A percentile compares a stretch with the other conserved stretches of the same genome.
These are phyloP conservation scores for Labeo catla DNA, from an alignment of 2,113 vertebrate species.

Conservation along the genomic window DNA sequence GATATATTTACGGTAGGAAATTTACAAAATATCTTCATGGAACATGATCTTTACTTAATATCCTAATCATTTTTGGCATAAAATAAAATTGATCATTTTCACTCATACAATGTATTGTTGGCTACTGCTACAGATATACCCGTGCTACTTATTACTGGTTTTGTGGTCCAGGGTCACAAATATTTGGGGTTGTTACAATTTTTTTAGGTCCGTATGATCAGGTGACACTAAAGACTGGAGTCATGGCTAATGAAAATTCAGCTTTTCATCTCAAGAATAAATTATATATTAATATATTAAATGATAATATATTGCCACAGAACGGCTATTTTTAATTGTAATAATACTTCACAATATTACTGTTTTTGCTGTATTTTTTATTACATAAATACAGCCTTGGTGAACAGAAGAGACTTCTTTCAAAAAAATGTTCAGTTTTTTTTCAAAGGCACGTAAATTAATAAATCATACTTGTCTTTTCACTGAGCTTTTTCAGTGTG, in stretches of 20 bases:
- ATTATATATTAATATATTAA: not conserved
- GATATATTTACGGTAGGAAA: too few species aligned
- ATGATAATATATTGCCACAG: not conserved
- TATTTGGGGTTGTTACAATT: too few species aligned
- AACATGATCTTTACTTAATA: too few species aligned
- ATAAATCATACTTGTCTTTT: slow-evolving; percentile 15
- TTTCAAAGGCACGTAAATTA: not conserved
- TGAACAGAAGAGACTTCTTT: not conserved
- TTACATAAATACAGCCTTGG: not conserved
- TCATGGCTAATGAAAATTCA: not conserved
- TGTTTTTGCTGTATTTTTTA: not conserved
- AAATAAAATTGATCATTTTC: too few species aligned
- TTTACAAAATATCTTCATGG: too few species aligned
- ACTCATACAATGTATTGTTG: too few species aligned
- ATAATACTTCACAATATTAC: not conserved
- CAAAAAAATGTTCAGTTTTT: not conserved
- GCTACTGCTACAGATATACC: too few species aligned
- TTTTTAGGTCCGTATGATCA: not conserved
- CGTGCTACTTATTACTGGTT: too few species aligned
- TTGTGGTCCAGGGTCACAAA: too few species aligned
- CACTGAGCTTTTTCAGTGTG: not conserved
- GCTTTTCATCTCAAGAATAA: not conserved
- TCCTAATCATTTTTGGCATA: too few species aligned
- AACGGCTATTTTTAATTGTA: not conserved
- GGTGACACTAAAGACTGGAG: not conserved